Base-by-base conservation (phyloP, 2,797 vertebrate species). In the Etheostoma nigrum region DNA sequence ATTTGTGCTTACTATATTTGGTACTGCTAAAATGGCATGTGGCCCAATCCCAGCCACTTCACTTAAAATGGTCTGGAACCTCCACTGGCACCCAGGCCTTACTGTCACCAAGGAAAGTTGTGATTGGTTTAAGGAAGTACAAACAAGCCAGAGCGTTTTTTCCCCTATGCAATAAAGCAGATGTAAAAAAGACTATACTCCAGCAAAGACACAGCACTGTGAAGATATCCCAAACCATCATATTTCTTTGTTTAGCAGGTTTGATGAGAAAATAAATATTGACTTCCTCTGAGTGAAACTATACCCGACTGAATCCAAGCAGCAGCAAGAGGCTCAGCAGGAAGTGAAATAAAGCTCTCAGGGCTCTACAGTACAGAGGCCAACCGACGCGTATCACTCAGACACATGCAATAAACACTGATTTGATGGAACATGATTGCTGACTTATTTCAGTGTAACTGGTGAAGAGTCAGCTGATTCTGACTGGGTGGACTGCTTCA, bases 301-400 rank as follows among this genome's bases (percentile, higher is more conserved):
- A 9, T 36, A 36, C 9, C 36, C 9, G 9, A 36, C 36, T 57
- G 49, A 63, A 79, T 65, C 54, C 59, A 60, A 51, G 36, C 16
- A 61, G 54, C 55, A 48, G 77, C 25, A 6, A 54, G 54, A 45
- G 51, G 15, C 58, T 67, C 52, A 63, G 51, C 52, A 10, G 55
- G 55, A 61, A 58, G 51, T 25, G n/a, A 13, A 40, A 52, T 62
- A 48, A 66, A 76, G 65, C 40, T 67, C n/a, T 9, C 5, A 1
- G 55, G 66, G 47, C 27, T 71, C 36, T 6, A 40, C 44, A 57
- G 42, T 60, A 54, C 67, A 76, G 58, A 72, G 49, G 51, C 61
- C 51, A 57, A 33, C 40, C 77, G 78, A 74, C 70, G 67, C 12
- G 10, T 21, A 71, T 45, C 40, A 70, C 51, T 61, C 55, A 48